phyloP scores from a whole-genome alignment of 2,113 vertebrate species.

The Atractosteus spatula region DNA sequence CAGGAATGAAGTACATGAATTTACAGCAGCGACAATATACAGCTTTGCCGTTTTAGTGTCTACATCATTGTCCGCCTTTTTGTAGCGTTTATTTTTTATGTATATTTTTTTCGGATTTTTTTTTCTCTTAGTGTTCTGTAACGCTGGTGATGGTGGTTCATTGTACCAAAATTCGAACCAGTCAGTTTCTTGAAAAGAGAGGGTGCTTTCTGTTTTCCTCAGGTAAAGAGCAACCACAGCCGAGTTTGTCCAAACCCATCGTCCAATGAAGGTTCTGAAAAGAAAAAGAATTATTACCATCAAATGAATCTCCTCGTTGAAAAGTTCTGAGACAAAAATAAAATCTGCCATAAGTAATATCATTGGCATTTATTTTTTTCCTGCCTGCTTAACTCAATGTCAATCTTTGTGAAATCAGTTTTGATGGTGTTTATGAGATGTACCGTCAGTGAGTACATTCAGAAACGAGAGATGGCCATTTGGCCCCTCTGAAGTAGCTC shows the following conservation, averaged over 20 bases:
- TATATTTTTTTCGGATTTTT: conserved; percentile 46
- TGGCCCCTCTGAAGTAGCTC: too few species aligned
- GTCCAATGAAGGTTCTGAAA: conserved; percentile 47
- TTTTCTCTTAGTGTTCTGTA: conserved; percentile 51
- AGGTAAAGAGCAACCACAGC: conserved; percentile 51
- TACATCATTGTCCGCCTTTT: conserved; percentile 57
- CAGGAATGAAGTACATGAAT: conserved; percentile 69
- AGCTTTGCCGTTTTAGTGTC: conserved; percentile 68
- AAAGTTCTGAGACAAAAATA: too few species aligned
- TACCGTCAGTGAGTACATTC: too few species aligned
- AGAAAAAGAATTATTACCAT: conserved; percentile 14
- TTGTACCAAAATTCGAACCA: conserved; percentile 54
- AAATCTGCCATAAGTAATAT: too few species aligned
- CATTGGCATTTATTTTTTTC: too few species aligned
- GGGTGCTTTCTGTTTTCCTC: conserved; percentile 41
- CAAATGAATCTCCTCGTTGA: too few species aligned
- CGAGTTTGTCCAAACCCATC: conserved; percentile 52
- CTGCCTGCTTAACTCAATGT: too few species aligned
- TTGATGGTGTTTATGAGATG: too few species aligned
- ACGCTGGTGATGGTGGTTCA: conserved; percentile 53
- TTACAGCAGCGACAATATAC: conserved; percentile 75
- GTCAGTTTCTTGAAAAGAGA: conserved; percentile 42
- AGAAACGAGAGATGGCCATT: too few species aligned
- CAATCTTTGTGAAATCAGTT: too few species aligned
- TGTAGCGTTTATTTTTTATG: conserved; percentile 42